Percentiles rank a stretch among this genome's conserved stretches.
Conservation (phyloP, 2,797 vertebrate species). For the Channa striata region DNA sequence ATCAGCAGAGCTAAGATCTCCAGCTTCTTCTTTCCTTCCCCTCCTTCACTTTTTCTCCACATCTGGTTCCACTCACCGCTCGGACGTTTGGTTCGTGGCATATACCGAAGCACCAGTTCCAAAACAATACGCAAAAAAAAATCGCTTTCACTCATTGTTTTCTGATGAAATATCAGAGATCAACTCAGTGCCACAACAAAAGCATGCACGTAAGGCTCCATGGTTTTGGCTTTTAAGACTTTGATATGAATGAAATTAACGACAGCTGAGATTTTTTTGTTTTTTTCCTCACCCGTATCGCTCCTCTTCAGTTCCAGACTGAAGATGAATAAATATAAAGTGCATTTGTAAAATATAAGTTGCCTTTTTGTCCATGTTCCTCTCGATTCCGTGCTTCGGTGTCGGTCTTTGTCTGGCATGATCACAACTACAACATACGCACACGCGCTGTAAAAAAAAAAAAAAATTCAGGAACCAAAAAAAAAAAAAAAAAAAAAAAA, state of each 20-base stretch:
- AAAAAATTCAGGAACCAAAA: constrained; percentile 2
- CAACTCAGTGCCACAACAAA: constrained; percentile 2
- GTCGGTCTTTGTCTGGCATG: constrained; percentile 77
- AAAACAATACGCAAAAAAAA: constrained; percentile 3
- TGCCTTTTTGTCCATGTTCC: constrained; percentile 72
- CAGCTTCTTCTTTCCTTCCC: constrained; percentile 57
- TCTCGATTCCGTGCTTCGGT: constrained; percentile 59
- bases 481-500: not conserved
- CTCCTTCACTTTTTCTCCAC: constrained; percentile 66
- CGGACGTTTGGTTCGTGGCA: constrained; percentile 85
- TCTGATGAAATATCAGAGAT: not conserved
- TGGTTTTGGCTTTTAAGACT: constrained; percentile 10
- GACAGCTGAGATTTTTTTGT: not conserved
- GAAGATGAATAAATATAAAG: constrained; percentile 87
- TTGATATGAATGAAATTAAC: constrained; percentile 40
- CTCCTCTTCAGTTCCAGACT: constrained; percentile 79
- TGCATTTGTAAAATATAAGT: constrained; percentile 79
- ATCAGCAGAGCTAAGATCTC: constrained; percentile 48
- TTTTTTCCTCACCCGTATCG: constrained; percentile 75
- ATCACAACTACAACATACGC: constrained; percentile 61
- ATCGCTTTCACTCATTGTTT: not conserved
- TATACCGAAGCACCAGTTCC: constrained; percentile 73
- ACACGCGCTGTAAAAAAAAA: not conserved
- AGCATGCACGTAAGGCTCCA: not conserved
- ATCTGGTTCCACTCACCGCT: constrained; percentile 88